Base-by-base conservation (phyloP, 2,888 invertebrate genomes). In the Microctonus hyperodae region DNA sequence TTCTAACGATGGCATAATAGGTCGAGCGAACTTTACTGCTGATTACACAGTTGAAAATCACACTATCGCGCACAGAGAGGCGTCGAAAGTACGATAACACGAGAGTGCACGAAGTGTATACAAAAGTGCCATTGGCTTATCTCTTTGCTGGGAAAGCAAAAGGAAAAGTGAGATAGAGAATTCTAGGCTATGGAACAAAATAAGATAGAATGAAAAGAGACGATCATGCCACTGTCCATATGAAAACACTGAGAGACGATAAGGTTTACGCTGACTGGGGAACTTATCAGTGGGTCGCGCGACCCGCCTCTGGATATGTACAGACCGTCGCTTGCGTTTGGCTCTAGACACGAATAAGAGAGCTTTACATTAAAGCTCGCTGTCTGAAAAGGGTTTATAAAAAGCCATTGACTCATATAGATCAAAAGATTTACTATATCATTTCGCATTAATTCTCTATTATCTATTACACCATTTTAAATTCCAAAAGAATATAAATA, bases 81-180 rank as follows among this genome's bases (percentile, higher is more conserved):
- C 13, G 25, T 23, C 11, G 25, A 11, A 22, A 51, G 23, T 23
- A 22, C 11, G 23, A 51, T 25, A 50, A 57, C 33, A 22, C 20
- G n/a, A 53, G 22, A 40, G 62, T 57, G 28, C 57, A 64, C 67
- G 70, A 66, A 69, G 66, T 63, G 70, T 69, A 73, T 72, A 71
- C 71, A 71, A 71, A 72, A 70, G 72, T 74, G 71, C 72, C 72
- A 72, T 68, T 68, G 70, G 72, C 72, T 74, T 74, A 74, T 74
- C 74, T 72, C 59, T 68, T 62, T 33, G 64, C 65, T 40, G 11
- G 44, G 40, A 23, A 50, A 48, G 48, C 64, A 23, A 31, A 50
- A 63, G 63, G 60, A 67, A 69, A 69, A 68, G 58, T 55, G 55
- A 68, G 16, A 44, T 16, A 16, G 16, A 44, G 35, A 16, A 44